Evolutionary conservation across 1,140 invertebrate genomes (phyloP).

Genomic region (Oedothorax gibbosus): DNA sequence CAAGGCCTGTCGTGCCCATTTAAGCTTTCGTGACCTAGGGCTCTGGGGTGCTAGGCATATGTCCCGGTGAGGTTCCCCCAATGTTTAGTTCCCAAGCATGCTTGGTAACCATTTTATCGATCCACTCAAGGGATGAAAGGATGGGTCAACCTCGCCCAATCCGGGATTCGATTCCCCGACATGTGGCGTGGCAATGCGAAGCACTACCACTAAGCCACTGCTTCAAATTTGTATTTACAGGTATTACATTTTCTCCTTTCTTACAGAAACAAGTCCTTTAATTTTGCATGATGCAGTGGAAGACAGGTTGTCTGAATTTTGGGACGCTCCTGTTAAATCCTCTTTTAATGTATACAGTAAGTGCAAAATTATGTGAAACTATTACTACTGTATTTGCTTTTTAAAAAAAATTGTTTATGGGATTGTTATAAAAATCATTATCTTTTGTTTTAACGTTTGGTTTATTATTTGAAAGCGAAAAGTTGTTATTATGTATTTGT

Average conservation of each 20-base stretch:
- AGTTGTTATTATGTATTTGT: background rate
- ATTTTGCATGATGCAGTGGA: constrained; percentile 47
- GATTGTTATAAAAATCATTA: background rate
- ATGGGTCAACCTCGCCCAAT: no score
- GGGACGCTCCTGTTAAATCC: constrained; percentile 32
- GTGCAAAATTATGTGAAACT: background rate
- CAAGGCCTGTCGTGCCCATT: no score
- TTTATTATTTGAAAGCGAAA: background rate
- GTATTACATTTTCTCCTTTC: background rate
- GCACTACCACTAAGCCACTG: no score
- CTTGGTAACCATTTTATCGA: no score
- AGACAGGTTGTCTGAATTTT: constrained; percentile 55
- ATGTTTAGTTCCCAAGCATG: no score
- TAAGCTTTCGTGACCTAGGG: no score
- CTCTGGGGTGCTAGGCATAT: no score
- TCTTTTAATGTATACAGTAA: constrained; percentile 39
- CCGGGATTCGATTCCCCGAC: no score
- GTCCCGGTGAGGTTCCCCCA: no score
- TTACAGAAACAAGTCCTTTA: constrained; percentile 52
- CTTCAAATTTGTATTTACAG: no score
- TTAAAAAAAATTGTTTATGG: background rate
- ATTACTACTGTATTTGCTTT: background rate
- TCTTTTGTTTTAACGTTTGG: background rate
- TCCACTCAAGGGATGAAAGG: no score
- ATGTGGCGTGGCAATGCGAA: no score